A percentile compares a stretch with the other conserved stretches of the same genome.
Evolutionary conservation across 2,797 vertebrate genomes (phyloP).

Genomic region (Phrynocephalus guinanensis): DNA sequence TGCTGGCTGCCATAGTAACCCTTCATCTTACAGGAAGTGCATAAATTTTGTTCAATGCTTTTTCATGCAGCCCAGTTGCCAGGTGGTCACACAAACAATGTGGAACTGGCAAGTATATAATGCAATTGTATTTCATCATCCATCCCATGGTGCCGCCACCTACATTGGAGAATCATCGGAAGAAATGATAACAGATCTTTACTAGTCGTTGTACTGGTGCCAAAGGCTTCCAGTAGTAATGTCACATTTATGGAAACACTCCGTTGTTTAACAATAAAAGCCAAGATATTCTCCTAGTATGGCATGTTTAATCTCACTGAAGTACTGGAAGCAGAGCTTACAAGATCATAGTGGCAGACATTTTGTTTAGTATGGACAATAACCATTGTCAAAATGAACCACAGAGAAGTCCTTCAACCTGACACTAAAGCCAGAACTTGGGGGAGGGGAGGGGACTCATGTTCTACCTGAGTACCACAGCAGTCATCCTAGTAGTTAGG

Average conservation of each 20-base stretch:
- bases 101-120: background rate
- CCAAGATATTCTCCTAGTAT: background rate
- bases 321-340: background rate
- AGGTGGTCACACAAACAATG: background rate
- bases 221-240: background rate
- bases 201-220: background rate
- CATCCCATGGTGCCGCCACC: background rate
- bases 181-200: background rate
- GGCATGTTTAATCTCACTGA: too few species aligned
- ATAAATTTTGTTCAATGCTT: conserved; percentile 22
- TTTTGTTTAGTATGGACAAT: background rate
- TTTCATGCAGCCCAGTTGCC: background rate
- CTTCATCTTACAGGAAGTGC: conserved; percentile 8
- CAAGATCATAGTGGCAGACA: background rate
- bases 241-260: background rate
- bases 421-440: too few species aligned
- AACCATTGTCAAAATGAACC: background rate
- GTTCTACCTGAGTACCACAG: background rate
- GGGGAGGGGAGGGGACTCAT: too few species aligned
- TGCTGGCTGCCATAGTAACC: conserved; percentile 31
- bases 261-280: background rate
- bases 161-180: background rate
- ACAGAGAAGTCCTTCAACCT: too few species aligned
- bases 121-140: background rate
- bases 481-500: background rate